phyloP scores from a whole-genome alignment of 2,113 vertebrate species.

The Galeopterus variegatus region DNA sequence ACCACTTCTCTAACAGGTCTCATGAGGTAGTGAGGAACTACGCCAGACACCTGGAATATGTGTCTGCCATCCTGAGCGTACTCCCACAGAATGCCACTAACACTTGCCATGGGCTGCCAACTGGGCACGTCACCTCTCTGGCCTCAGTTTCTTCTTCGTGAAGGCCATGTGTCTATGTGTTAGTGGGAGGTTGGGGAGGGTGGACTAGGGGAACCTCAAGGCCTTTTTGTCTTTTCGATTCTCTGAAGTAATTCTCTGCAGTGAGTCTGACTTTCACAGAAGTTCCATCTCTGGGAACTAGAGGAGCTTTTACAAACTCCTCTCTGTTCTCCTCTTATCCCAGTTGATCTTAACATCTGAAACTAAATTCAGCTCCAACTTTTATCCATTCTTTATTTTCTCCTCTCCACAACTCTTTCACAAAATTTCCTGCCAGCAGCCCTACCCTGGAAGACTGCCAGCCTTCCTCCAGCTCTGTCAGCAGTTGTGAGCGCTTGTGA shows the following conservation, averaged over 20 bases:
- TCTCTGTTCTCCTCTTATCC: neutral
- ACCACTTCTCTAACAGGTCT: neutral
- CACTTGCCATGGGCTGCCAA: neutral
- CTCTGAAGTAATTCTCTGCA: slow-evolving; percentile 4
- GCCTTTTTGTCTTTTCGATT: neutral
- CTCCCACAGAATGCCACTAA: neutral
- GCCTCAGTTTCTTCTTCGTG: neutral
- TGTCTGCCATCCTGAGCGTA: neutral
- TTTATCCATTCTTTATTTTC: slow-evolving; percentile 27
- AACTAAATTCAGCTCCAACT: neutral
- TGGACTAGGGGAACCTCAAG: neutral
- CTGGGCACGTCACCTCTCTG: neutral
- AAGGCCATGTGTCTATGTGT: neutral
- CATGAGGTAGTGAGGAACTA: fast-evolving
- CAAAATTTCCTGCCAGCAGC: neutral
- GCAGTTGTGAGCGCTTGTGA: neutral
- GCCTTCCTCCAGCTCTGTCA: neutral
- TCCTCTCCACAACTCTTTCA: neutral
- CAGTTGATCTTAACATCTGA: neutral
- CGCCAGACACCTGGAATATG: neutral
- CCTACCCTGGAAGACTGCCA: neutral
- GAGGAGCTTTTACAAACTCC: neutral
- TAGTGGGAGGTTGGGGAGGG: neutral
- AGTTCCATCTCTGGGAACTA: slow-evolving; percentile 25
- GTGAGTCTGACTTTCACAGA: neutral